Base-by-base conservation (phyloP, 2,888 invertebrate species). In the Hydrotaea diabolus region DNA sequence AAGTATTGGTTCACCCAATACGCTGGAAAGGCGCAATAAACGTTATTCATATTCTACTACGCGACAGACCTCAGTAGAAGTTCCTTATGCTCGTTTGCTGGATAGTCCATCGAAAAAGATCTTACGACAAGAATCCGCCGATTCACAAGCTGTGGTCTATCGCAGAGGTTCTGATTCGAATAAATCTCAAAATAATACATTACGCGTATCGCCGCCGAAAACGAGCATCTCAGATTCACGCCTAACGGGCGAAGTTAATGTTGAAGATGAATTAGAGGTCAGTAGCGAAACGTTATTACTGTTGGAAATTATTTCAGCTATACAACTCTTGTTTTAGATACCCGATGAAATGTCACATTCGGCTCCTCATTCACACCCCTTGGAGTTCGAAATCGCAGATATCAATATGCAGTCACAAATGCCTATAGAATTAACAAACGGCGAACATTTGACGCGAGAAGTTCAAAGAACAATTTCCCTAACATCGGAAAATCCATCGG, bases 401-500 rank as follows among this genome's bases (percentile, higher is more conserved):
- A 91, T 91, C 43, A 89, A 88, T 11, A 83, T 91, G 39, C 91
- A 91, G 31, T 82, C 85, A 43, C 88, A 83, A 82, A 15, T 86
- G 49, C 83, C 86, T 0, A 78, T 77, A 17, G 88, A 88, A 85
- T 72, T 87, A 62, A 64, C 87, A 5, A 88, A 88, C 23, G 89
- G 91, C 1, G 92, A 91, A 78, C 89, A 92, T 69, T 77, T 91
- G 76, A 90, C 91, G 3, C 89, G 92, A 5, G 92, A 92, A 86
- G 92, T 93, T 8, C 96, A 97, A 92, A 93, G 97, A 88, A 97
- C 97, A 0, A 95, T 96, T 89, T 97, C 97, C 0, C 95, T 97
- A 90, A 96, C 96, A 0, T 97, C 97, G 83, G 97, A 97, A 91
- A 97, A 97, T 91, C 97, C 96, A 88, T 97, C 97, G 0, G 98